Base-by-base conservation (phyloP, 1,140 invertebrate species). In the Sitobion miscanthi region DNA sequence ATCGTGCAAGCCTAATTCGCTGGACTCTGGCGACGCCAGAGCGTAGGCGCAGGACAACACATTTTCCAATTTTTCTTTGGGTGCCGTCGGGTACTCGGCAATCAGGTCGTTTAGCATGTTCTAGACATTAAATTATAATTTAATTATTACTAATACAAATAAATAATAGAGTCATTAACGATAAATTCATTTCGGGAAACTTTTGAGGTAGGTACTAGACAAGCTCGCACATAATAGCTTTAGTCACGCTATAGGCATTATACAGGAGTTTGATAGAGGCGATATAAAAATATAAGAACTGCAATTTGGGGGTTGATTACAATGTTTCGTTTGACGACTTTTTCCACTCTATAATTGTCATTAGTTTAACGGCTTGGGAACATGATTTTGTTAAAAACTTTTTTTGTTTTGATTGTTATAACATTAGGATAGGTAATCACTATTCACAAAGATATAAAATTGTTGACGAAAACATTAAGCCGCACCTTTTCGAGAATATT, bases 1-100 rank as follows among this genome's bases (percentile, higher is more conserved):
- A 95, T 99, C 98, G 0, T 98, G 98, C 77, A 99, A 95, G 90
- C 96, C 97, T 49, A 98, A 95, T 94, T 96, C 95, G 94, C 96
- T 94, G 94, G 96, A 96, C 95, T 98, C 96, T 94, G 96, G 96
- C 2, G 97, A 97, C 87, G 97, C 95, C 62, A 99, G 96, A 11
- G 98, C 97, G 94, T 96, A 96, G 95, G 97, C 95, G 96, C 98
- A 95, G 94, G 97, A 98, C 20, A 99, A 94, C 7, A 99, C 94
- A 94, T 97, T 96, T 94, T 97, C 96, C 23, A 98, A 94, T 95
- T 96, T 96, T 1, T 95, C 95, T 2, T 94, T 86, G 83, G 96
- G 95, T 25, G 96, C 96, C n/a, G 95, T 95, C 0, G 97, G 96
- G 14, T 96, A 96, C 42, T 96, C 94, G 1, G 95, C 35, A 49